phyloP scores from a whole-genome alignment of 1,140 invertebrate genomes.

The Ladona fulva region DNA sequence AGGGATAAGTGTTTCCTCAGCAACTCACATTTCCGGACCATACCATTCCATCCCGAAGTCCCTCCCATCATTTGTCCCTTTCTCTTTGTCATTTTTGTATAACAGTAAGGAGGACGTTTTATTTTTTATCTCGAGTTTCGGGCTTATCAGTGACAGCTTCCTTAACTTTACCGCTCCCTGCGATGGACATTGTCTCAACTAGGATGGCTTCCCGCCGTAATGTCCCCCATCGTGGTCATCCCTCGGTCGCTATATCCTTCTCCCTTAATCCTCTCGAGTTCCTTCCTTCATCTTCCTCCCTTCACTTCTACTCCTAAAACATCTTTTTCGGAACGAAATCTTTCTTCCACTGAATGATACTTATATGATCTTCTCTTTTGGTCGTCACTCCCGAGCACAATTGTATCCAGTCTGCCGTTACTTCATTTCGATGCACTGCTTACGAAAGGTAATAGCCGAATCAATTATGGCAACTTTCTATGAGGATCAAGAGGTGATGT shows the following conservation, averaged over 20 bases:
- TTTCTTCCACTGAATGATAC: too few species aligned
- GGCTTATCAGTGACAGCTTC: constrained; percentile 4
- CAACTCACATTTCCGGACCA: constrained; percentile 1
- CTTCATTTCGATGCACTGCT: too few species aligned
- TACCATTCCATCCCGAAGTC: neutral
- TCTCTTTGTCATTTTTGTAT: neutral
- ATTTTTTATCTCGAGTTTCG: neutral
- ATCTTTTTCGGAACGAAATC: too few species aligned
- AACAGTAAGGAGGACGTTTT: neutral
- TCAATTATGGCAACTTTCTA: too few species aligned
- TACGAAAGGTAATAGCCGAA: too few species aligned
- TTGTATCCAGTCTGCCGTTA: too few species aligned
- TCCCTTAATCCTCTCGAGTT: neutral
- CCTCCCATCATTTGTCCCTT: neutral
- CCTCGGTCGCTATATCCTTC: neutral
- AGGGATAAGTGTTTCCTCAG: neutral
- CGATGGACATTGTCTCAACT: constrained; percentile 4
- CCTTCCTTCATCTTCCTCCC: neutral
- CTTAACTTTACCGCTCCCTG: neutral
- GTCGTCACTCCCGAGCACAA: too few species aligned
- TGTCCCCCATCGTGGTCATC: neutral
- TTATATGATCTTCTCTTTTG: too few species aligned
- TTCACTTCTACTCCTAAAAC: too few species aligned
- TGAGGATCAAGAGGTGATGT: too few species aligned
- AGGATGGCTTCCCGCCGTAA: neutral